Evolutionary conservation across 2,888 invertebrate genomes (phyloP), one percentile per base, ranked within the genome.

Genomic region (Scaptomyza parva): DNA sequence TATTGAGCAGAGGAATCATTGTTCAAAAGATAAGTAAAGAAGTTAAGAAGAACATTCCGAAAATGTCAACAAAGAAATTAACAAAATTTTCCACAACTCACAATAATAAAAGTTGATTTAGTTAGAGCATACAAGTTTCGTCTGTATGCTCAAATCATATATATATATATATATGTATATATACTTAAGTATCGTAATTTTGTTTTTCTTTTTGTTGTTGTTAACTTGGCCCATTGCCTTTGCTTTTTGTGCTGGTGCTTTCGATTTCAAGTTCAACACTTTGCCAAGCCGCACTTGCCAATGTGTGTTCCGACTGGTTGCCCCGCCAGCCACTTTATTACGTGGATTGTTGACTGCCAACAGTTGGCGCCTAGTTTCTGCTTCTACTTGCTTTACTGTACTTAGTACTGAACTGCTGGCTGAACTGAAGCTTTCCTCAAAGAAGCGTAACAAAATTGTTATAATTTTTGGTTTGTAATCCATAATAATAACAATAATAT

Each of bases 191-290:
- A 69, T 59, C 63, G 76, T 67, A 67, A 61, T 54, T 72, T 57
- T 54, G 51, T 40, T 17, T 35, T 53, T 64, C 22, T 9, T 62
- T 37, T 62, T 63, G 50, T 70, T 54, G 52, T 43, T 71, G 40
- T 74, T 48, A 35, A 48, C 54, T 76, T 69, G 35, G 40, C 43
- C 62, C 62, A 63, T 64, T 75, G 76, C 66, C 58, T 59, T 66
- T 61, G 61, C 40, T 61, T 60, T 60, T 44, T 28, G n/a, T 65
- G 55, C 44, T 53, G 48, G 37, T 63, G 77, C 80, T 85, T 88
- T 85, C 88, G 84, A 71, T 88, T 88, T 88, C 88, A 88, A 88
- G 88, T 89, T 88, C 89, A 88, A 82, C 82, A 81, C 86, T 83
- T 86, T 86, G 59, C 62, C 62, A 69, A 35, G 71, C 61, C 66